Evolutionary conservation across 2,888 invertebrate genomes (phyloP), one percentile per base, ranked within the genome.

Genomic region (Drosophila tanythrix): DNA sequence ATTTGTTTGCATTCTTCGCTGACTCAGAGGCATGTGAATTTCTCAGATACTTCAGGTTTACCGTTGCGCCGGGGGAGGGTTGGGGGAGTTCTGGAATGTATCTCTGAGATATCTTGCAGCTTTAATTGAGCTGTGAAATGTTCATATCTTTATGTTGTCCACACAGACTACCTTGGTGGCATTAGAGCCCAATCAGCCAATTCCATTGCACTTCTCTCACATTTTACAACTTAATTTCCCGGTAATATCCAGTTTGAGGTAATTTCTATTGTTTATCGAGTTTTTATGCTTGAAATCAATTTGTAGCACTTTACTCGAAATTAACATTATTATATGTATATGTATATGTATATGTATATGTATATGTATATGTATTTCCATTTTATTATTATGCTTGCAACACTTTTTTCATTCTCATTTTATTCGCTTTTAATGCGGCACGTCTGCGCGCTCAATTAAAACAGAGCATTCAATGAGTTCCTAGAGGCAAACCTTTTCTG

Each of bases 381-480:
- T 78, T 81, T 74, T 70, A 76, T 76, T 64, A 73, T 77, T 67
- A 72, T 76, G 67, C 61, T 50, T 46, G 57, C 76, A 59, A 56
- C 67, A 62, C 74, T 64, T 73, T 77, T 76, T 74, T 60, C 59
- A 62, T 70, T 52, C 67, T 70, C 66, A 33, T 68, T 75, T 72
- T 75, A 57, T 62, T 63, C 52, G 36, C 43, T 78, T 82, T 82
- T 82, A 66, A 76, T 76, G 74, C 64, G 60, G 36, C 81, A 76
- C 80, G 88, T 89, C 86, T 84, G 89, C 72, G 71, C 63, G 70
- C 79, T 84, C 83, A 85, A 87, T 89, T 89, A 84, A 89, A 81
- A 81, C 67, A 36, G 25, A 36, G 71, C 50, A 48, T 79, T 70
- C 66, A 70, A 67, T 72, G 71, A 72, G 70, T 59, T 62, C 38